Percentiles rank a stretch among this genome's conserved stretches.
Evolutionary conservation across 2,888 invertebrate species (phyloP).

Genomic region (Elysia crispata): DNA sequence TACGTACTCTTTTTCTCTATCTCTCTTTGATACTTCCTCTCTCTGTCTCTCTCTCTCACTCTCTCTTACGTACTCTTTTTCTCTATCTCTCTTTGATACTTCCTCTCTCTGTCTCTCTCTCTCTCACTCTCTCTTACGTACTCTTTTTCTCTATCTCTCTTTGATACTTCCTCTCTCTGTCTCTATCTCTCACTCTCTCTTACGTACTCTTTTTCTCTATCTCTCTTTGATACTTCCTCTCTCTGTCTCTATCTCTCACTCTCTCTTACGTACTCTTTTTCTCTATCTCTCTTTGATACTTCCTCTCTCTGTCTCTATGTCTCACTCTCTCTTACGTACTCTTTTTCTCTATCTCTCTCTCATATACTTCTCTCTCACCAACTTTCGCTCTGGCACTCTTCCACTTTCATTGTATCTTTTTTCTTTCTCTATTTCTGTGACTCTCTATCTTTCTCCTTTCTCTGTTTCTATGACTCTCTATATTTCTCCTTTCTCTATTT

Average conservation of each 20-base stretch:
- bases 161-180: not conserved
- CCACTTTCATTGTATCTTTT: not conserved
- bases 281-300: conserved; percentile 28
- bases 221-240: not conserved
- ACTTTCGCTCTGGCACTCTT: too few species aligned
- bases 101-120: not conserved
- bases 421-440: not conserved
- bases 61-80: not conserved
- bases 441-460: too few species aligned
- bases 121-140: not conserved
- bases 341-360: too few species aligned
- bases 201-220: not conserved
- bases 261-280: not conserved
- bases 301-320: not conserved
- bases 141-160: not conserved
- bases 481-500: not conserved
- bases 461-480: too few species aligned
- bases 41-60: not conserved
- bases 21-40: not conserved
- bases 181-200: not conserved
- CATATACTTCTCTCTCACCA: too few species aligned
- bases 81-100: not conserved
- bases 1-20: not conserved
- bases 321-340: not conserved
- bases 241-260: not conserved